Percentiles rank a stretch among this genome's conserved stretches.
phyloP scores from a whole-genome alignment of 2,888 invertebrate genomes.

The Gerris lacustris region DNA sequence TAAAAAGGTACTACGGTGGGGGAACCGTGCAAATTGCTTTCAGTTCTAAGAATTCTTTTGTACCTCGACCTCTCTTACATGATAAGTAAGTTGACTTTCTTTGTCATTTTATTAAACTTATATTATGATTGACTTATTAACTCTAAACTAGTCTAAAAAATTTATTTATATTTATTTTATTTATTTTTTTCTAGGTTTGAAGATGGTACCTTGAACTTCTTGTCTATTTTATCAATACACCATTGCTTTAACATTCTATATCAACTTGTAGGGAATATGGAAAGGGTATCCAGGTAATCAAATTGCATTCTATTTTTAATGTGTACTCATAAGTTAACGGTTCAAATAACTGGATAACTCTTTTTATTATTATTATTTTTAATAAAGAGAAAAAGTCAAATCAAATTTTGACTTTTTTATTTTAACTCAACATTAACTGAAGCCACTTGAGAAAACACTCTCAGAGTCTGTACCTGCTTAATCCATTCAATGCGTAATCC shows the following conservation, averaged over 20 bases:
- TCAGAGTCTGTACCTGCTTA: too few species aligned
- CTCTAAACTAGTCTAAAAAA: not conserved
- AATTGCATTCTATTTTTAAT: not conserved
- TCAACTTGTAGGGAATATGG: slow-evolving; percentile 51
- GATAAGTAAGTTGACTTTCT: slow-evolving; percentile 49
- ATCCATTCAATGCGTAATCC: too few species aligned
- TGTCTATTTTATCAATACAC: slow-evolving; percentile 66
- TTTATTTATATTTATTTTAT: not conserved
- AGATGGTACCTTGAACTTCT: slow-evolving; percentile 83
- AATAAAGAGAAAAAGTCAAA: too few species aligned
- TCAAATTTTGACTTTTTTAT: too few species aligned
- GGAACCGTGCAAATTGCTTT: slow-evolving; percentile 82
- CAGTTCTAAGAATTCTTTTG: slow-evolving; percentile 56
- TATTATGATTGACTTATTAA: not conserved
- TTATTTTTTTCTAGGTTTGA: slow-evolving; percentile 56
- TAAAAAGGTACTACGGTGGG: slow-evolving; percentile 73
- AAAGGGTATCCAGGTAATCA: slow-evolving; percentile 45
- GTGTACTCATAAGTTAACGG: too few species aligned
- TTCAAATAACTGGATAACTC: too few species aligned
- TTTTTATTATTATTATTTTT: too few species aligned
- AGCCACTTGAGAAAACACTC: too few species aligned
- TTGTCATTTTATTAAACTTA: not conserved
- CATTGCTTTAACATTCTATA: slow-evolving; percentile 70
- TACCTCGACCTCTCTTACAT: slow-evolving; percentile 51
- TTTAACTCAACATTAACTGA: too few species aligned